A percentile compares a stretch with the other conserved stretches of the same genome.
Conservation (phyloP, 1,140 invertebrate genomes). For the Heliothis virescens region DNA sequence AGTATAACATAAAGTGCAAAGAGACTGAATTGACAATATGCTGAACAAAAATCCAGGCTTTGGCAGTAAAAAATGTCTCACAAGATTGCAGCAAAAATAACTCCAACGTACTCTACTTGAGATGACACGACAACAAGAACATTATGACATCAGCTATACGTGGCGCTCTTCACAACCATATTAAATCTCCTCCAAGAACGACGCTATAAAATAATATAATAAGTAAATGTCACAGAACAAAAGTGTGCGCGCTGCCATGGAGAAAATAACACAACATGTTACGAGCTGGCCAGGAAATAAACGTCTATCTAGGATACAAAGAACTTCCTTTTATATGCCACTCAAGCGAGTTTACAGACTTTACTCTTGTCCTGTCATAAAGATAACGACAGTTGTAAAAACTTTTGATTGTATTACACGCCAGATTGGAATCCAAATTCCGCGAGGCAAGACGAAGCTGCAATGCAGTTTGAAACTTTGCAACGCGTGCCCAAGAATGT, state of each 20-base stretch:
- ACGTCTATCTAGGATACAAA: conserved; percentile 16
- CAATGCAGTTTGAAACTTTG: conserved; percentile 18
- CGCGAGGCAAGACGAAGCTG: conserved; percentile 3
- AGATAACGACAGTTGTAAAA: conserved; percentile 30
- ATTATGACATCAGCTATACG: too few relatives aligned
- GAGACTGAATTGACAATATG: too few relatives aligned
- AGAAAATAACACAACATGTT: conserved; percentile 10
- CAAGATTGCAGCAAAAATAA: too few relatives aligned
- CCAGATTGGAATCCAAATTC: conserved; percentile 3
- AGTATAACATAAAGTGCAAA: too few relatives aligned
- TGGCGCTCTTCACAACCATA: background rate
- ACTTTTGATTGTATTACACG: conserved; percentile 34
- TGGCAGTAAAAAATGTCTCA: too few relatives aligned
- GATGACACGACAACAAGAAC: too few relatives aligned
- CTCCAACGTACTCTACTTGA: too few relatives aligned
- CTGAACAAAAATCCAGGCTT: too few relatives aligned
- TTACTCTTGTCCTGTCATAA: conserved; percentile 29
- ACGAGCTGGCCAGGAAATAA: conserved; percentile 3
- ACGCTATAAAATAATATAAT: conserved; percentile 17
- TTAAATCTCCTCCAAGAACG: background rate
- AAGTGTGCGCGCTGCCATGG: background rate
- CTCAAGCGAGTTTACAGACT: conserved; percentile 1
- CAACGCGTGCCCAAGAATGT: background rate
- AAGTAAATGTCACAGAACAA: conserved; percentile 2
- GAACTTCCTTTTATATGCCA: conserved; percentile 28